Conservation (phyloP, 2,113 vertebrate species). For the Microcebus jonahi region DNA sequence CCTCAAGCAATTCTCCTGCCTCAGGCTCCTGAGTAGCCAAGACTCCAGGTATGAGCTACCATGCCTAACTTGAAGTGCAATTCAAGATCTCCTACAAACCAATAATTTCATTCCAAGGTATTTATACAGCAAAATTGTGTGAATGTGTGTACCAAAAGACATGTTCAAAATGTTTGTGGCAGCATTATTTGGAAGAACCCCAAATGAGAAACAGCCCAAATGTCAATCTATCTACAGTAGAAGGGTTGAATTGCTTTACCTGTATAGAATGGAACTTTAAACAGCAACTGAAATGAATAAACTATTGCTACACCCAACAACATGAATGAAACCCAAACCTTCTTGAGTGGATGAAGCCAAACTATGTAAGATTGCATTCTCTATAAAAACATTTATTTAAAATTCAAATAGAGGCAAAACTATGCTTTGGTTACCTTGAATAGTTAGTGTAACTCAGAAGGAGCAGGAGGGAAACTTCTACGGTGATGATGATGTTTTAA, state of each 20-base stretch:
- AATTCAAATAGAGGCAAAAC: neutral
- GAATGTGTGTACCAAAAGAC: neutral
- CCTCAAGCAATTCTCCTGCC: too few species aligned
- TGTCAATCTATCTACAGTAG: neutral
- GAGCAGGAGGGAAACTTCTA: neutral
- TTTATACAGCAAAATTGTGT: neutral
- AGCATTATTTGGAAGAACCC: neutral
- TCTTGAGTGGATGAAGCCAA: neutral
- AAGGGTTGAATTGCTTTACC: accelerated
- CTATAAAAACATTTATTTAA: neutral
- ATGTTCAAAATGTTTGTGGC: neutral
- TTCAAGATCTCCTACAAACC: neutral
- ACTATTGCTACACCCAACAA: neutral
- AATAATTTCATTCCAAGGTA: neutral
- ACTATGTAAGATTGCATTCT: neutral
- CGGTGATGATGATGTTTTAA: too few species aligned
- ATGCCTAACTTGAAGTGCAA: neutral
- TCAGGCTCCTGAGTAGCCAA: too few species aligned
- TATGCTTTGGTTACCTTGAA: neutral
- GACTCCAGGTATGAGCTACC: too few species aligned
- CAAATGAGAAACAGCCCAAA: neutral
- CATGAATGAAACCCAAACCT: neutral
- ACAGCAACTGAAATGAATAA: neutral
- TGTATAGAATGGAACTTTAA: neutral
- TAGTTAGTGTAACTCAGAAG: neutral